Evolutionary conservation across 2,797 vertebrate genomes (phyloP).

Genomic region (Anableps anableps): DNA sequence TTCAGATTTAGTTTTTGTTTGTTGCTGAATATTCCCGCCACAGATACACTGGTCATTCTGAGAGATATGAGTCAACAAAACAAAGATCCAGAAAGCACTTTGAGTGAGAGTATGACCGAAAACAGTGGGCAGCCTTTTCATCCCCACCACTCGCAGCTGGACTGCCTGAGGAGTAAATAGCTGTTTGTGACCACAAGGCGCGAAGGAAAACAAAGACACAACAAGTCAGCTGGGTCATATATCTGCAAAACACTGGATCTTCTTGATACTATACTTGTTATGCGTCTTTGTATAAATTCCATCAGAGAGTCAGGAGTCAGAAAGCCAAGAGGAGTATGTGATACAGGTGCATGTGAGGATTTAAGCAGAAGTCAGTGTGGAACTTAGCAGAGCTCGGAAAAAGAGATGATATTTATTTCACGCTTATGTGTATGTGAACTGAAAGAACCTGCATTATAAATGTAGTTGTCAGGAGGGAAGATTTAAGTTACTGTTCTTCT

Average conservation of each 20-base stretch:
- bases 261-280: constrained; percentile 23
- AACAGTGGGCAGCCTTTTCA: background rate
- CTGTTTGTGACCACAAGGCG: constrained; percentile 32
- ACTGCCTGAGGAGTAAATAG: constrained; percentile 55
- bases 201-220: constrained; percentile 26
- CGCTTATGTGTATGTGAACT: constrained; percentile 15
- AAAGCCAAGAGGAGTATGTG: constrained; percentile 27
- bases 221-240: constrained; percentile 39
- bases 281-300: constrained; percentile 42
- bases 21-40: constrained; percentile 13
- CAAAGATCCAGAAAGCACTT: constrained; percentile 28
- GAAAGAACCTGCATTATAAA: constrained; percentile 62
- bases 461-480: constrained; percentile 28
- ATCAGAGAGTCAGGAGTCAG: constrained; percentile 8
- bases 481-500: constrained; percentile 8
- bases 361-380: constrained; percentile 27
- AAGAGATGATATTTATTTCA: constrained; percentile 33
- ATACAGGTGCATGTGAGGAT: constrained; percentile 17
- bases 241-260: constrained; percentile 30
- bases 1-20: background rate
- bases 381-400: constrained; percentile 8
- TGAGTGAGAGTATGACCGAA: constrained; percentile 43
- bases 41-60: constrained; percentile 5
- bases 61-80: constrained; percentile 44
- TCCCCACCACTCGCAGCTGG: constrained; percentile 37